phyloP scores from a whole-genome alignment of 2,113 vertebrate genomes.

The Clinocottus analis region DNA sequence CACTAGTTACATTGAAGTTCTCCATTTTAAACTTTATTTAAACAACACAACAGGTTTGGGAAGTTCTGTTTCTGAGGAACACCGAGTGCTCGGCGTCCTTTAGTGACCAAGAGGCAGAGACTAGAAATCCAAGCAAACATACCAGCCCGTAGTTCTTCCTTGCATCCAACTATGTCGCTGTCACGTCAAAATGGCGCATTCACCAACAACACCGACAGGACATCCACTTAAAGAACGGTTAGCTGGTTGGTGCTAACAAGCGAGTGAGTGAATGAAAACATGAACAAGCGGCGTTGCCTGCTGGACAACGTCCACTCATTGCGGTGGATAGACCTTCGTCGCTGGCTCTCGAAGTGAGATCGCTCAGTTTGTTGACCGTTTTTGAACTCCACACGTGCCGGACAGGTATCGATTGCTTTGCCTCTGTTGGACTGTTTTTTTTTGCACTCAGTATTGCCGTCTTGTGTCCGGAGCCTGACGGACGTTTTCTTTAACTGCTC shows the following conservation, averaged over 20 bases:
- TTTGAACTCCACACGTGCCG: not conserved
- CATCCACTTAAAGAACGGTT: not conserved
- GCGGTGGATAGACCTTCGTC: not conserved
- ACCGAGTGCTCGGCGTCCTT: not conserved
- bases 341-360: not conserved
- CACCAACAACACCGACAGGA: too few species aligned
- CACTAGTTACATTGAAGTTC: too few species aligned
- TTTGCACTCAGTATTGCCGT: not conserved
- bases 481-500: not conserved
- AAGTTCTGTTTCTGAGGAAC: not conserved
- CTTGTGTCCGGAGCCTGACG: not conserved
- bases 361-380: not conserved
- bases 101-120: not conserved
- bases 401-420: slow-evolving; percentile 28
- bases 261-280: not conserved
- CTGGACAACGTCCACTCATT: not conserved
- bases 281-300: not conserved
- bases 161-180: not conserved
- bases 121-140: not conserved
- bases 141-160: not conserved
- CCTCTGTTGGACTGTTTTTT: not conserved
- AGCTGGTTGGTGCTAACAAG: not conserved
- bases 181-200: not conserved
- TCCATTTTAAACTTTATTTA: too few species aligned
- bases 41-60: not conserved